phyloP scores from a whole-genome alignment of 2,113 vertebrate species.

The Apeltes quadracus region DNA sequence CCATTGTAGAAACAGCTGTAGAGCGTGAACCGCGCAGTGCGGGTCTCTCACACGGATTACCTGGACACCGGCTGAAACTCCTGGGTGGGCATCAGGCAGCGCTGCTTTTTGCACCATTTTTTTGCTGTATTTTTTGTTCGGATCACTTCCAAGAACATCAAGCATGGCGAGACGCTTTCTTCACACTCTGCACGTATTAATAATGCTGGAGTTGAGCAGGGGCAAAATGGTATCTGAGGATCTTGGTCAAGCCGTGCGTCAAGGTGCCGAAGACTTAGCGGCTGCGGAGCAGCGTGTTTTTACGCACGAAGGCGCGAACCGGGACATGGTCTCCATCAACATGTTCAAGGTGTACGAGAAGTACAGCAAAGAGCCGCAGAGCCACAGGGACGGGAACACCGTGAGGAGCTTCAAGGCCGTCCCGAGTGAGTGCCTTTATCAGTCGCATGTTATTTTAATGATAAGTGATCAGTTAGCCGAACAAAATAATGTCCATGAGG shows the following conservation, averaged over 20 bases:
- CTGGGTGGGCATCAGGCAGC: conserved; percentile 26
- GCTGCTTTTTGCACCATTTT: not conserved
- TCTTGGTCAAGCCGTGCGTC: conserved; percentile 27
- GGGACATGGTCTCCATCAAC: conserved; percentile 84
- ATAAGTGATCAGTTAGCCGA: not conserved
- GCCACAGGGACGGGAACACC: conserved; percentile 86
- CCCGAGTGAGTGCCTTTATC: conserved; percentile 81
- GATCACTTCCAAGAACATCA: not conserved
- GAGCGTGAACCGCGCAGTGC: conserved; percentile 54
- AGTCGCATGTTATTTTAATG: not conserved
- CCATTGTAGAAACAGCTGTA: conserved; percentile 67
- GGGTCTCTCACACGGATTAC: conserved; percentile 50
- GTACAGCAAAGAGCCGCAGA: conserved; percentile 82
- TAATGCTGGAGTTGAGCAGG: conserved; percentile 52
- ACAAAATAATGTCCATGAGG: no score
- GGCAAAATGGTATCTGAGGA: conserved; percentile 32
- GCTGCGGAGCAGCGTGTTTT: conserved; percentile 42
- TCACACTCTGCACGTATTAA: conserved; percentile 48
- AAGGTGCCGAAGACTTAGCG: conserved; percentile 24
- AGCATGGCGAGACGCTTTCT: conserved; percentile 64
- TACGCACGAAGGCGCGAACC: conserved; percentile 62
- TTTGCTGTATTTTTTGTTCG: conserved; percentile 1
- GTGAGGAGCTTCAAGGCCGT: conserved; percentile 88
- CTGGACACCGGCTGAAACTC: conserved; percentile 33
- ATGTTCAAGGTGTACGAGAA: conserved; percentile 92